Evolutionary conservation across 53 echinoderm and acorn worm species (phyloP).

Genomic region (Pentamera pediparva): DNA sequence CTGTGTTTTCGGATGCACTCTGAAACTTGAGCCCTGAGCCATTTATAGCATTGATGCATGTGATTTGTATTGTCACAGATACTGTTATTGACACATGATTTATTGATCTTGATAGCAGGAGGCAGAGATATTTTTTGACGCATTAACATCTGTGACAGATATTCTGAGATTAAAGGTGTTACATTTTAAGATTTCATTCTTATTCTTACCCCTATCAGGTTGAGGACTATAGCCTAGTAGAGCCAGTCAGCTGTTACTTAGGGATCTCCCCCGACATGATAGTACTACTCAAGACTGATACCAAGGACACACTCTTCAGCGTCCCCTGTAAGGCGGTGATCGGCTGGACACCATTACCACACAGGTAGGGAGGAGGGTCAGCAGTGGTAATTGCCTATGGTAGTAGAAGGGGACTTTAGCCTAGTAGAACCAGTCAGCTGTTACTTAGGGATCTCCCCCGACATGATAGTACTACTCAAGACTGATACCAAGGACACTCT

Average conservation of each 20-base stretch:
- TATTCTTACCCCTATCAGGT: neutral
- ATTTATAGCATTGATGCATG: no score
- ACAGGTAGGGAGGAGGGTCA: constrained; percentile 47
- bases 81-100: no score
- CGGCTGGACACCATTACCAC: constrained; percentile 78
- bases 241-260: constrained; percentile 72
- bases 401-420: constrained; percentile 79
- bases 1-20: no score
- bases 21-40: no score
- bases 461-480: constrained; percentile 66
- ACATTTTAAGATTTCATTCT: neutral
- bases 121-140: no score
- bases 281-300: constrained; percentile 51
- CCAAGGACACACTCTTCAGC: constrained; percentile 67
- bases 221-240: constrained; percentile 71
- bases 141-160: neutral
- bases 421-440: constrained; percentile 73
- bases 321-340: constrained; percentile 80
- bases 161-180: neutral
- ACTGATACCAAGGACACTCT: constrained; percentile 51
- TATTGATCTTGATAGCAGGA: no score
- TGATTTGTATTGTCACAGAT: no score
- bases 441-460: constrained; percentile 72
- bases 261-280: constrained; percentile 80
- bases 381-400: neutral